These are phyloP conservation scores for Sinocyclocheilus maitianheensis DNA, from an alignment of 2,113 vertebrate species.

Conservation along the genomic window DNA sequence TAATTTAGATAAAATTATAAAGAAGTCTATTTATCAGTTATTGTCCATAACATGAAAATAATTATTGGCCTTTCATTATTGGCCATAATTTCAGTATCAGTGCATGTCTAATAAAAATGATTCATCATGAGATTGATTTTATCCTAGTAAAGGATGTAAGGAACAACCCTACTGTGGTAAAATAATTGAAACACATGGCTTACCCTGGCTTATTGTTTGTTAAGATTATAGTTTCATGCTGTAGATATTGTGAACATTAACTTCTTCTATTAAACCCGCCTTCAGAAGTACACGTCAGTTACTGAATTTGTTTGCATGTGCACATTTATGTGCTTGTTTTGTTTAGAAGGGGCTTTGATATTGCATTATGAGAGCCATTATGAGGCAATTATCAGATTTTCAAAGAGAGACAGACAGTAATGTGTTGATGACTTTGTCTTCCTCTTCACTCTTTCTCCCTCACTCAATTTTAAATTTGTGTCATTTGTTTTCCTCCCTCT, in stretches of 20 bases:
- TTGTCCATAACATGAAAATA: neutral
- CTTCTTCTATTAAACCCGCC: neutral
- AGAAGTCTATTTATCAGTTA: neutral
- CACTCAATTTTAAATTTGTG: slow-evolving; percentile 21
- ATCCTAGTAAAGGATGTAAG: neutral
- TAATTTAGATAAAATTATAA: no score
- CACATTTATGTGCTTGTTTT: slow-evolving; percentile 22
- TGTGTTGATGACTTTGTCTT: slow-evolving; percentile 38
- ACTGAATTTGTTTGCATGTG: slow-evolving; percentile 26
- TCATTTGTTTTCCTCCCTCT: slow-evolving; percentile 35
- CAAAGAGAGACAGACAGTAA: slow-evolving; percentile 32
- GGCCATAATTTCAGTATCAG: neutral
- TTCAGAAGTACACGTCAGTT: slow-evolving; percentile 21
- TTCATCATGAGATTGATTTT: neutral
- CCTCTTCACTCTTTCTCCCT: slow-evolving; percentile 27
- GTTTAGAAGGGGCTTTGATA: slow-evolving; percentile 46
- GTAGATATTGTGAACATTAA: slow-evolving; percentile 13
- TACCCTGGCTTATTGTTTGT: neutral
- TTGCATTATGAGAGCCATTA: slow-evolving; percentile 44
- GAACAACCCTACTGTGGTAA: neutral
- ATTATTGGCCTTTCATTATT: neutral
- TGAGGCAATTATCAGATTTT: slow-evolving; percentile 52
- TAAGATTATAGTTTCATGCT: neutral
- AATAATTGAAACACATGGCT: neutral
- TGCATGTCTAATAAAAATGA: neutral